These are phyloP conservation scores for Urocolius indicus DNA, from an alignment of 2,113 vertebrate species.

Conservation along the genomic window DNA sequence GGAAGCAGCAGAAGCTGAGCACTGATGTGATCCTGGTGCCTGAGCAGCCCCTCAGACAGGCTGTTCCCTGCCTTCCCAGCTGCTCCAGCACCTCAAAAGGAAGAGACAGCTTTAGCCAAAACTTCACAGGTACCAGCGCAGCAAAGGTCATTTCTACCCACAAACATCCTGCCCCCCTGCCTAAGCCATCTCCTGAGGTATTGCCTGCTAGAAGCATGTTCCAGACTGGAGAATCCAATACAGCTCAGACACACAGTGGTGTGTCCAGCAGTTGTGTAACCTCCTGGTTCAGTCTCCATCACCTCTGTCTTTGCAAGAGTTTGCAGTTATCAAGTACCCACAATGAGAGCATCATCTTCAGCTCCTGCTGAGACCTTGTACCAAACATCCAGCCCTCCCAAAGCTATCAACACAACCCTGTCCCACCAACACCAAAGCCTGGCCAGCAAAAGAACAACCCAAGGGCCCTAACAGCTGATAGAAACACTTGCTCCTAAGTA, in stretches of 20 bases:
- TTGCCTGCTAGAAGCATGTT: neutral
- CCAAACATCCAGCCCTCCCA: neutral
- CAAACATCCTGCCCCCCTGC: neutral
- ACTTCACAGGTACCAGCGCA: neutral
- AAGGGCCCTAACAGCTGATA: neutral
- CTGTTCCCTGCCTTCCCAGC: neutral
- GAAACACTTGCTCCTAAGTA: accelerated
- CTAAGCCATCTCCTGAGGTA: neutral
- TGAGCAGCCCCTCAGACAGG: neutral
- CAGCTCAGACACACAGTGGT: neutral
- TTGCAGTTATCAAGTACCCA: accelerated
- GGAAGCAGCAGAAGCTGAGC: neutral
- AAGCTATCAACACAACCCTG: accelerated
- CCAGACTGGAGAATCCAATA: neutral
- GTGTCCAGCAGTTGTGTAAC: neutral
- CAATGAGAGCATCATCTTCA: neutral
- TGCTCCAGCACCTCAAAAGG: neutral
- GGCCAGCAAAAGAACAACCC: neutral
- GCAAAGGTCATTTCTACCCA: neutral
- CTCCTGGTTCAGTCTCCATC: neutral
- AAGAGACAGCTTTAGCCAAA: neutral
- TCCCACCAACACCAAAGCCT: neutral
- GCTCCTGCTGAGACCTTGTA: neutral
- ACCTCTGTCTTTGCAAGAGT: neutral
- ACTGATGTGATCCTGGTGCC: accelerated